phyloP scores from a whole-genome alignment of 1,140 invertebrate genomes.

The Psilanteris sp. region DNA sequence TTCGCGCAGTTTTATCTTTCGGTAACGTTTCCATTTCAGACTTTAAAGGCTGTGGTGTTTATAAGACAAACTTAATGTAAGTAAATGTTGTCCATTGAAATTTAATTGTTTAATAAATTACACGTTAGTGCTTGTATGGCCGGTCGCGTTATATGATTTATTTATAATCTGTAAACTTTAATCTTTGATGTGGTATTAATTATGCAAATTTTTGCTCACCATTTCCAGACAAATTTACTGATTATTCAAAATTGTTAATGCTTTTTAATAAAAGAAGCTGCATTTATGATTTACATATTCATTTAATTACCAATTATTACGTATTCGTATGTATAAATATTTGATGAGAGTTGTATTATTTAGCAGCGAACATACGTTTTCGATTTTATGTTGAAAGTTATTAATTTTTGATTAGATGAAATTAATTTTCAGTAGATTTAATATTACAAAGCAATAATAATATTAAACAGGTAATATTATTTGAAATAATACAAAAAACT shows the following conservation, averaged over 20 bases:
- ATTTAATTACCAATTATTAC: constrained; percentile 31
- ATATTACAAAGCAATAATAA: no score
- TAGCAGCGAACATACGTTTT: constrained; percentile 11
- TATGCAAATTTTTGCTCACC: constrained; percentile 2
- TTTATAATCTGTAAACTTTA: constrained; percentile 23
- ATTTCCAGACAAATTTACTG: neutral
- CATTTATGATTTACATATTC: constrained; percentile 27
- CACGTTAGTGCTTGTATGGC: neutral
- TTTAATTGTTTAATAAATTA: constrained; percentile 11
- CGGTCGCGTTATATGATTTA: neutral
- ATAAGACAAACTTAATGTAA: no score
- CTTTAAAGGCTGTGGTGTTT: no score
- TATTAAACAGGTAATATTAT: no score
- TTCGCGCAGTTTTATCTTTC: no score
- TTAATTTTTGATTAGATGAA: no score
- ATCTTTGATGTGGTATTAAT: constrained; percentile 19
- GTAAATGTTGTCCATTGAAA: constrained; percentile 1
- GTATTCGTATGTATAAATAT: constrained; percentile 17
- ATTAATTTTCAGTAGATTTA: no score
- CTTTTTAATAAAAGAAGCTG: constrained; percentile 11
- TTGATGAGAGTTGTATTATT: constrained; percentile 11
- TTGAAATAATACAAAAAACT: no score
- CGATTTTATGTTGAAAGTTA: constrained; percentile 15
- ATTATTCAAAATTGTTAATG: constrained; percentile 6
- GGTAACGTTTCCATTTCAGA: no score